These are phyloP conservation scores for Lepisosteus oculatus DNA, from an alignment of 2,113 vertebrate species.

Conservation along the genomic window DNA sequence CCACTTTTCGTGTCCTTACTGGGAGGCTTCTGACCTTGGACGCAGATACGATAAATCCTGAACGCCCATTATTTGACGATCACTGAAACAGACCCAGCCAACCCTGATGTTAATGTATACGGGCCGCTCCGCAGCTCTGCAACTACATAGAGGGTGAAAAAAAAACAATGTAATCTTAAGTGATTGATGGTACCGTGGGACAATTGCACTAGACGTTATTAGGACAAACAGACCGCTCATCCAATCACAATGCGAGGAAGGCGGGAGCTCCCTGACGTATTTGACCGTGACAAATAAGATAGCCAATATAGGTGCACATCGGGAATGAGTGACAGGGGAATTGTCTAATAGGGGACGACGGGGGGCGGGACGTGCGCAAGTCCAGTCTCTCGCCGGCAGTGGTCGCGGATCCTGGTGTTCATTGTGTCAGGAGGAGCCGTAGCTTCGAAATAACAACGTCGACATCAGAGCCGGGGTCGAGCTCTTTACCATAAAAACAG, in stretches of 20 bases:
- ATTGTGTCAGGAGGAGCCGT: constrained; percentile 32
- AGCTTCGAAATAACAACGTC: constrained; percentile 25
- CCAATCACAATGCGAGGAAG: background rate
- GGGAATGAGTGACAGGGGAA: background rate
- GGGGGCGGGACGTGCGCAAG: constrained; percentile 30
- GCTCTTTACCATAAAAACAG: constrained; percentile 12
- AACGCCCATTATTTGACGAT: too few species aligned
- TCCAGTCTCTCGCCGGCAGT: constrained; percentile 22
- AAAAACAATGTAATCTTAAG: background rate
- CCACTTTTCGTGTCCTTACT: too few species aligned
- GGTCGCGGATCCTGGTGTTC: constrained; percentile 20
- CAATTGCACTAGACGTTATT: background rate
- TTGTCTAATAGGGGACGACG: constrained; percentile 16
- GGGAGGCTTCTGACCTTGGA: too few species aligned
- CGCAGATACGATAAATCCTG: too few species aligned
- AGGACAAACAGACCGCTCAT: background rate
- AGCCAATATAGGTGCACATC: background rate
- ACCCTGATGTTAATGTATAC: too few species aligned
- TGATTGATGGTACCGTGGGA: background rate
- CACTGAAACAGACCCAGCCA: too few species aligned
- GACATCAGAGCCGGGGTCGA: constrained; percentile 14
- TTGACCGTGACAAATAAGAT: background rate
- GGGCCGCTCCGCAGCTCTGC: too few species aligned
- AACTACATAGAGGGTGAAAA: too few species aligned
- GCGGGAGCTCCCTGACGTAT: background rate